Evolutionary conservation across 2,888 invertebrate species (phyloP).

Genomic region (Yponomeuta malinellus): DNA sequence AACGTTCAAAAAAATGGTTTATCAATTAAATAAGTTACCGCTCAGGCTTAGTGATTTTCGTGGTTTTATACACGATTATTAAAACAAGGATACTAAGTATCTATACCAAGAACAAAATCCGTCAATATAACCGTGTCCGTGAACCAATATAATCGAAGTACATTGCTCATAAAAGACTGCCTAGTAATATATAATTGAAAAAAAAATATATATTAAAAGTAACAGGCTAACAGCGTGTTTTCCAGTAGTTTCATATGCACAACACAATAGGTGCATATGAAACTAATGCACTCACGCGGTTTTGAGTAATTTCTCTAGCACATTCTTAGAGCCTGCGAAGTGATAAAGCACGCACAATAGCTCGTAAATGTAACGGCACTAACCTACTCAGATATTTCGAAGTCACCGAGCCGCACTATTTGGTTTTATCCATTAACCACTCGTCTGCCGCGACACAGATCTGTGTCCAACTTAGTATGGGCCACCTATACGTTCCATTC

Average conservation of each 20-base stretch:
- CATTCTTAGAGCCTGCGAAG: not conserved
- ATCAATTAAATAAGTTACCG: not conserved
- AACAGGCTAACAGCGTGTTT: too few species aligned
- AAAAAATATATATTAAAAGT: too few species aligned
- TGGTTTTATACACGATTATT: not conserved
- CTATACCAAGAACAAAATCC: not conserved
- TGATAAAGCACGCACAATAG: constrained; percentile 61
- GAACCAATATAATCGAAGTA: not conserved
- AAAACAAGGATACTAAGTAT: too few species aligned
- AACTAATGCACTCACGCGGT: not conserved
- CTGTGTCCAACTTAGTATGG: too few species aligned
- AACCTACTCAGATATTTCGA: not conserved
- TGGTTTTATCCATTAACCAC: not conserved
- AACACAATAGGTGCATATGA: not conserved
- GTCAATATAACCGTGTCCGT: not conserved
- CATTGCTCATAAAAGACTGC: too few species aligned
- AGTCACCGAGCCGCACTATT: not conserved
- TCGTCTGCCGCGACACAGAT: too few species aligned
- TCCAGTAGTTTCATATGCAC: not conserved
- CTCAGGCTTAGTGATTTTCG: not conserved
- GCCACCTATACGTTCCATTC: too few species aligned
- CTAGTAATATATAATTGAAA: too few species aligned
- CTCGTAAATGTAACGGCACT: not conserved
- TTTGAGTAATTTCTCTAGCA: not conserved
- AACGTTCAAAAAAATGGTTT: not conserved